Evolutionary conservation across 2,113 vertebrate genomes (phyloP).

Genomic region (Coturnix japonica): DNA sequence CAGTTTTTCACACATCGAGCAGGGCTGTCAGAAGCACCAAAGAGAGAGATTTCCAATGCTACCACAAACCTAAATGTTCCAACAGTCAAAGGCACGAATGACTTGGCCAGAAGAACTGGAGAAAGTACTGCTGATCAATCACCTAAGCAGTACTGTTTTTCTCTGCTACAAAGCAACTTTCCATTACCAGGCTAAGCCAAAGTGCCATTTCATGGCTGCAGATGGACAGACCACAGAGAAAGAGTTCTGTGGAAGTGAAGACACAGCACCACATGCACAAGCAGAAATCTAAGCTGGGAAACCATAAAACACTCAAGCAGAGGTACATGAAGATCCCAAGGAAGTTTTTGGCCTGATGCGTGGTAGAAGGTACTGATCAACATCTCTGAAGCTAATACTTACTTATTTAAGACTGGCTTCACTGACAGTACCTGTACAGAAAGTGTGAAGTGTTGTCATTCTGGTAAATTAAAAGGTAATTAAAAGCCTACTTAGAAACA

Average conservation of each 20-base stretch:
- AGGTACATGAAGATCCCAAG: neutral
- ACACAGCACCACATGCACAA: rapidly evolving
- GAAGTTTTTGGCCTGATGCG: neutral
- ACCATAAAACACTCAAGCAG: neutral
- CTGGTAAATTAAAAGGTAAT: neutral
- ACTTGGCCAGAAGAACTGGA: neutral
- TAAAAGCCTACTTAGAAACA: neutral
- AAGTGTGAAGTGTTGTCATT: constrained; percentile 48
- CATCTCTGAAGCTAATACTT: constrained; percentile 56
- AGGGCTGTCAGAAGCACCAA: neutral
- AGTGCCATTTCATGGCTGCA: neutral
- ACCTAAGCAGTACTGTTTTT: neutral
- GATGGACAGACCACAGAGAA: neutral
- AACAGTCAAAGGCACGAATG: neutral
- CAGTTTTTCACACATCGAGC: neutral
- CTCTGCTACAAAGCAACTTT: neutral
- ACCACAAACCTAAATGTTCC: neutral
- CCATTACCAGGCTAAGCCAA: neutral
- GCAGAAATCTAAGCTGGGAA: neutral
- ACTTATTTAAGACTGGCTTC: constrained; percentile 78
- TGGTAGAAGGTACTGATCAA: neutral
- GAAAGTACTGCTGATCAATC: neutral
- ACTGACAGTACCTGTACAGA: constrained; percentile 71
- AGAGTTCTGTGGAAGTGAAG: neutral
- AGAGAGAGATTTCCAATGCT: neutral